Evolutionary conservation across 2,113 vertebrate genomes (phyloP), one percentile per base, ranked within the genome.

Genomic region (Colinus virginianus): DNA sequence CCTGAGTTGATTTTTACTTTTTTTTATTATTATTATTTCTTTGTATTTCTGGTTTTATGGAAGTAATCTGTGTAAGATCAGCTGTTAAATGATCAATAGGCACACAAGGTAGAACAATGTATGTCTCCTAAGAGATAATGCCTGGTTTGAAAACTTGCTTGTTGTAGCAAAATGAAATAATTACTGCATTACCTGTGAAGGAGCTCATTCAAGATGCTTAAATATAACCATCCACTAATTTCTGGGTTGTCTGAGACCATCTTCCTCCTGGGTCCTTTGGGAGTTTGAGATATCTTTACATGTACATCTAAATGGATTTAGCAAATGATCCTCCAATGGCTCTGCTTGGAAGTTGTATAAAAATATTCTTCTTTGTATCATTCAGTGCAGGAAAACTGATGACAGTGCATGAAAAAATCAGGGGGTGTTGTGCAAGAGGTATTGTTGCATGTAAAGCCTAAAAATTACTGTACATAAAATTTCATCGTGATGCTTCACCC

Each of bases 131-230:
- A 82, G 67, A 64, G 38, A 61, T 10, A 87, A 87, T 90, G 40
- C 23, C 66, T 75, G 43, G 36, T 72, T 74, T 88, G 46, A 67
- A 90, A 84, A 87, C 84, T 32, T 8, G 11, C 22, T 71, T 92
- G 72, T 64, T 82, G 76, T 88, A 80, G n/a, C 32, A 94, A 95
- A 94, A 76, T 56, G 58, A 84, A 88, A 59, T 76, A 93, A 87
- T 88, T 79, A 48, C n/a, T 90, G 13, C 42, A 84, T 92, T 93
- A 91, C 64, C 85, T 81, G 43, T 87, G n/a, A 85, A 87, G 88
- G 38, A 76, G 22, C 42, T 96, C 85, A 55, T 77, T 93, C 62
- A 91, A 62, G 25, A 78, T 59, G 87, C 58, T 90, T 68, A 20
- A 86, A 28, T 77, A 71, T 93, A 96, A 89, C 82, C 43, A 64